phyloP scores from a whole-genome alignment of 2,797 vertebrate genomes.

The Rhincodon typus region DNA sequence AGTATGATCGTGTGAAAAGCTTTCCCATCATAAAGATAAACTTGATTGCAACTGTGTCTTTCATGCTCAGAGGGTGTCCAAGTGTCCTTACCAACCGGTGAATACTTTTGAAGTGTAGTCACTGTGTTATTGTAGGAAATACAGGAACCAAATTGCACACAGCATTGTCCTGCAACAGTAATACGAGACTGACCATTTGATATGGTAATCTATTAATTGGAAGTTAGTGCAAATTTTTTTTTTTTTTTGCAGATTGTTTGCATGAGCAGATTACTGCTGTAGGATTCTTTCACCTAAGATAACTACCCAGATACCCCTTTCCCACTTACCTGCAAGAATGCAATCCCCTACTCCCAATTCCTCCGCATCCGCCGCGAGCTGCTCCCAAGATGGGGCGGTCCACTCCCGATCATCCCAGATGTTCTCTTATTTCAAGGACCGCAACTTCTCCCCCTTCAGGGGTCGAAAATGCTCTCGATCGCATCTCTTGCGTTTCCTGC shows the following conservation, averaged over 20 bases:
- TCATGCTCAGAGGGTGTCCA: not conserved
- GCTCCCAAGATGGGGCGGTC: no score
- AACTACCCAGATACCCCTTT: not conserved
- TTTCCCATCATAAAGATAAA: not conserved
- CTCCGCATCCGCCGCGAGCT: no score
- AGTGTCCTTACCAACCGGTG: not conserved
- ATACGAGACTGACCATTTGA: not conserved
- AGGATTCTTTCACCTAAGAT: not conserved
- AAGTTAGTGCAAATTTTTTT: not conserved
- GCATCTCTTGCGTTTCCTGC: no score
- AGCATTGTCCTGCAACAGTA: not conserved
- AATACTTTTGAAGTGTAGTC: not conserved
- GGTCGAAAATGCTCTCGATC: no score
- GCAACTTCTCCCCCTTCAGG: no score
- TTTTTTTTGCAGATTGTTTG: not conserved
- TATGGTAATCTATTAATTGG: not conserved
- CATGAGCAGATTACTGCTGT: not conserved
- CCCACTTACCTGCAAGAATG: no score
- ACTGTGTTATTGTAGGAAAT: not conserved
- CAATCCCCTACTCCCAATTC: no score
- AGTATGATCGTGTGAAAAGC: not conserved
- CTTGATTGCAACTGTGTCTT: not conserved
- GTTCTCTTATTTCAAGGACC: no score
- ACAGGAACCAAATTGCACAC: not conserved
- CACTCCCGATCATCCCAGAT: no score